phyloP scores from a whole-genome alignment of 2,113 vertebrate species.

The Pollachius pollachius region DNA sequence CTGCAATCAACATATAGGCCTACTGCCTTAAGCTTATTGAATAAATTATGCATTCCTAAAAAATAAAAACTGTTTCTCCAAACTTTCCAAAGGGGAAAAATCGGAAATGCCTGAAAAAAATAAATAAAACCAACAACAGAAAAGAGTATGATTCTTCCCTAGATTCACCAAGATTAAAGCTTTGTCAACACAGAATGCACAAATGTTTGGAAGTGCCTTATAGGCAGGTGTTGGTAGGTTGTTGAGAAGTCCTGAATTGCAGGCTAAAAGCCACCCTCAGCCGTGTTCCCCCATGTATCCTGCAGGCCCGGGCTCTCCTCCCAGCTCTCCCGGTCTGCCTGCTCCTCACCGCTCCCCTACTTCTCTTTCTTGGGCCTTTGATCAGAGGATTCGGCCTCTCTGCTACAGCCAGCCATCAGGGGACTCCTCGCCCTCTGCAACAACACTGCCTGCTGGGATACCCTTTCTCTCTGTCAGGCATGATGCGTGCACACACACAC shows the following conservation, averaged over 20 bases:
- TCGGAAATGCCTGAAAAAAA: too few relatives aligned
- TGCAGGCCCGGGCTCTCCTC: slow-evolving; percentile 50
- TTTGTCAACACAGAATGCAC: too few relatives aligned
- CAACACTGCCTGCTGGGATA: slow-evolving; percentile 68
- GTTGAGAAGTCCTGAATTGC: slow-evolving; percentile 28
- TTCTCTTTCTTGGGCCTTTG: slow-evolving; percentile 38
- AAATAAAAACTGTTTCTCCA: too few relatives aligned
- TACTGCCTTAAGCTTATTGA: slow-evolving; percentile 54
- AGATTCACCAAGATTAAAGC: too few relatives aligned
- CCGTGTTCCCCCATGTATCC: slow-evolving; percentile 36
- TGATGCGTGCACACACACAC: too few relatives aligned
- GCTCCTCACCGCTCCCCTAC: slow-evolving; percentile 27
- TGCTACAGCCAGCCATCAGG: slow-evolving; percentile 71
- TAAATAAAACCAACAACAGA: too few relatives aligned
- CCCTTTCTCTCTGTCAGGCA: slow-evolving; percentile 47
- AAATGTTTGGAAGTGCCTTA: slow-evolving; percentile 3
- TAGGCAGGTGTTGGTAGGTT: slow-evolving; percentile 66
- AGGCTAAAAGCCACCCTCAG: slow-evolving; percentile 39
- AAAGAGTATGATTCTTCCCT: too few relatives aligned
- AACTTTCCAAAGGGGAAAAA: too few relatives aligned
- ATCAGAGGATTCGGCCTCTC: slow-evolving; percentile 70
- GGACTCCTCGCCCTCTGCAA: slow-evolving; percentile 74
- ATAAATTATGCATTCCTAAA: slow-evolving; percentile 69
- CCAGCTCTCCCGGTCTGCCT: slow-evolving; percentile 40
- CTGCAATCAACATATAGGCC: slow-evolving; percentile 48